Base-by-base conservation (phyloP, 2,888 invertebrate genomes). In the Tipula lateralis region DNA sequence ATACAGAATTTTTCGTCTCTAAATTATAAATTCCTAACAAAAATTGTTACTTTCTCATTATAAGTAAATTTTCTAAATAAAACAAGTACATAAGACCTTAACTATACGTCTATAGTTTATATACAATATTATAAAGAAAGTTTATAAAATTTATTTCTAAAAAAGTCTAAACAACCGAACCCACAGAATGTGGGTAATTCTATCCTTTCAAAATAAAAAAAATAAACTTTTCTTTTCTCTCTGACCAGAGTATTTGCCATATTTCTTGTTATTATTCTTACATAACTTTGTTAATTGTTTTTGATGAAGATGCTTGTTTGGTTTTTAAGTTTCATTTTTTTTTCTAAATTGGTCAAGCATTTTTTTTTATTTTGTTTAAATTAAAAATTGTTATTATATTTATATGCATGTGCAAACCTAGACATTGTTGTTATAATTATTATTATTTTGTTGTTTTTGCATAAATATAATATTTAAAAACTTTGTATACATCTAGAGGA, bases 211-310 rank as follows among this genome's bases (percentile, higher is more conserved):
- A 24, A 66, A 66, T n/a, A 66, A 19, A 66, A 66, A 66, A 66
- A 19, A 6, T 9, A 24, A 19, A 66, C 7, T 66, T 66, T 66
- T 24, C 66, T 50, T 19, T 50, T 7, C 50, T 50, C 50, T 50
- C 66, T 66, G 24, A 66, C 66, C 66, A 66, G 66, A 66, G 66
- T 66, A 66, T 66, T 66, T 66, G 66, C 66, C 66, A 66, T 66
- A 66, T 66, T 66, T 66, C 66, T 66, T 66, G 66, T 66, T 66
- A 66, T 66, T 66, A 66, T 24, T 66, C 66, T 66, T 66, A 66
- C 66, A 66, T 66, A 66, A 66, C 66, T 66, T 66, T 66, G 66
- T 66, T 66, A 66, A 66, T 66, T 66, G 66, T 66, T 66, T 66
- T 66, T 66, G 66, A 66, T 66, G 66, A 66, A 66, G 66, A 66